Conservation (phyloP, 64 coral and sea anemone species). For the Pachyseris speciosa region DNA sequence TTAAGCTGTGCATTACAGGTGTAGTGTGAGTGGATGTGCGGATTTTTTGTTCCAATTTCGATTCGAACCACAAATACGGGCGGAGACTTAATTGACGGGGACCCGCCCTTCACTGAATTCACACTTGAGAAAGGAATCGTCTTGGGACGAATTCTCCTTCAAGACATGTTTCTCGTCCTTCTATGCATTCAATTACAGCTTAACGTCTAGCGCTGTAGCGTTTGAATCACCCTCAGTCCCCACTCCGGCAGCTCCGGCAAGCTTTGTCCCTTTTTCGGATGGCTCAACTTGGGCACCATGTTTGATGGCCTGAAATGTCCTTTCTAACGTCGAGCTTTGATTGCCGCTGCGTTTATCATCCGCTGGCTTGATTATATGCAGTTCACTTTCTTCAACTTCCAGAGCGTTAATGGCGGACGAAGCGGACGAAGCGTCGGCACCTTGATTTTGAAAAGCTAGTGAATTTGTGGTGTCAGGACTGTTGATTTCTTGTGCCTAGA, state of each 20-base stretch:
- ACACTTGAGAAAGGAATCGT: too few relatives aligned
- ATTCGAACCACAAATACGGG: too few relatives aligned
- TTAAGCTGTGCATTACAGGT: too few relatives aligned
- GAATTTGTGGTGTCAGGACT: neutral
- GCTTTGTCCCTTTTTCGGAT: neutral
- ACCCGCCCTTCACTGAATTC: too few relatives aligned
- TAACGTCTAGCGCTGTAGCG: neutral
- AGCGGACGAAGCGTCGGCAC: neutral
- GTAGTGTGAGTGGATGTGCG: too few relatives aligned
- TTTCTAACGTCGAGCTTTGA: neutral
- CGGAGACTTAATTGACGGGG: too few relatives aligned
- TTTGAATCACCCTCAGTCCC: neutral
- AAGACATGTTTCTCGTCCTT: too few relatives aligned
- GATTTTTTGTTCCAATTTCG: too few relatives aligned
- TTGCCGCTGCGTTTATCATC: neutral
- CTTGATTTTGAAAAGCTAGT: neutral
- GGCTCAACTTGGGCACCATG: constrained; percentile 12
- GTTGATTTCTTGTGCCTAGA: constrained; percentile 23
- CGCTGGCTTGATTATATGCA: neutral
- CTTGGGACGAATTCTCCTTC: too few relatives aligned
- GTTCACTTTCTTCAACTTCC: neutral
- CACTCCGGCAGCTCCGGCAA: neutral
- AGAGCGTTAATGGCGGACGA: constrained; percentile 10
- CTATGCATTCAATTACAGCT: neutral
- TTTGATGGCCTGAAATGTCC: constrained; percentile 1